Conservation (phyloP, 2,888 invertebrate genomes). For the Eurytoma californica region DNA sequence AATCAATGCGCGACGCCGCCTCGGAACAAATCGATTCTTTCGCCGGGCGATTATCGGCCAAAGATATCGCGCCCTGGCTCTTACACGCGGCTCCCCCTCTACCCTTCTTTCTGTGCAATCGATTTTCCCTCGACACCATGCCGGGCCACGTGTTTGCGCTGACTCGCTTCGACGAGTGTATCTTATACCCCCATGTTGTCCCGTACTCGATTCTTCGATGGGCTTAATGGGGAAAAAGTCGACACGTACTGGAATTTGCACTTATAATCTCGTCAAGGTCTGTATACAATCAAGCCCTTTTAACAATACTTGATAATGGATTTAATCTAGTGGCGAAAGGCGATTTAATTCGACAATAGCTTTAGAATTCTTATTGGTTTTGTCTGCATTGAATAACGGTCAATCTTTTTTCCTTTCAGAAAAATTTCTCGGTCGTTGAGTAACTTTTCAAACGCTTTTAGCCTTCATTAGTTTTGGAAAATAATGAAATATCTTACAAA, state of each 20-base stretch:
- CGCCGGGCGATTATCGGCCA: conserved; percentile 44
- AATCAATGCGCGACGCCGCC: conserved; percentile 27
- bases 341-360: too few species aligned
- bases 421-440: too few species aligned
- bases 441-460: too few species aligned
- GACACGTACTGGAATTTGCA: conserved; percentile 18
- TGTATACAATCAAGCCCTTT: background rate
- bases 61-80: conserved; percentile 20
- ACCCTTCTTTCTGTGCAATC: conserved; percentile 48
- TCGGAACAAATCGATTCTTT: conserved; percentile 56
- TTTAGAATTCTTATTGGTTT: too few species aligned
- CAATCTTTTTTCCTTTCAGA: too few species aligned
- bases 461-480: too few species aligned
- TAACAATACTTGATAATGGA: conserved; percentile 16
- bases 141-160: conserved; percentile 34
- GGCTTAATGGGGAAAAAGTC: conserved; percentile 11
- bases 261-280: conserved; percentile 32
- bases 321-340: conserved; percentile 2
- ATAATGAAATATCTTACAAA: too few species aligned
- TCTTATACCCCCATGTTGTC: background rate
- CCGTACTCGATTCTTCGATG: background rate
- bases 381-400: too few species aligned
- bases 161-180: background rate
- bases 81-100: background rate
- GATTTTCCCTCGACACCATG: conserved; percentile 36